These are phyloP conservation scores for Dicycla oo DNA, from an alignment of 2,888 invertebrate genomes.

Conservation along the genomic window DNA sequence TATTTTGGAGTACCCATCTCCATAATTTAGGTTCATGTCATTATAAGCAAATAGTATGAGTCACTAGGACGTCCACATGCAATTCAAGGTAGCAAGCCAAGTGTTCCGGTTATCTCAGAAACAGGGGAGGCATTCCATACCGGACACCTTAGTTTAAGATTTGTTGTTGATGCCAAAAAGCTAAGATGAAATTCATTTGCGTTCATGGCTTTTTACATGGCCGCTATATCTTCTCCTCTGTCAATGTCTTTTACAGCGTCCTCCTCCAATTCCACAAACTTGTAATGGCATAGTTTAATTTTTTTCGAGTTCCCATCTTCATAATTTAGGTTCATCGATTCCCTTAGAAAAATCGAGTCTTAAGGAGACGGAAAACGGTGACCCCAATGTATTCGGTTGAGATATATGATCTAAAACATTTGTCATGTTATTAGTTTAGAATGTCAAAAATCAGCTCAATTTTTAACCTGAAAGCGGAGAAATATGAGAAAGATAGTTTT, in stretches of 20 bases:
- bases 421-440: no score
- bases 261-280: not conserved
- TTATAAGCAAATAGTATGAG: conserved; percentile 21
- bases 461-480: no score
- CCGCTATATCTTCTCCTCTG: not conserved
- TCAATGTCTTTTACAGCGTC: not conserved
- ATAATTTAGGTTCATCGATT: not conserved
- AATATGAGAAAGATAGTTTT: no score
- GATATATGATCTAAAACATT: no score
- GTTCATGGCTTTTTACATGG: not conserved
- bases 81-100: conserved; percentile 70
- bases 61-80: conserved; percentile 66
- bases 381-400: no score
- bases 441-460: no score
- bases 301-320: not conserved
- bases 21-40: not conserved
- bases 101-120: conserved; percentile 77
- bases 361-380: no score
- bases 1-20: not conserved
- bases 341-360: no score
- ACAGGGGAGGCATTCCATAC: conserved; percentile 68
- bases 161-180: conserved; percentile 6
- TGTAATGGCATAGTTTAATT: not conserved
- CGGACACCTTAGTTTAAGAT: conserved; percentile 67
- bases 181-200: not conserved